These are phyloP conservation scores for Eciton burchellii DNA, from an alignment of 1,140 invertebrate species.

Conservation along the genomic window DNA sequence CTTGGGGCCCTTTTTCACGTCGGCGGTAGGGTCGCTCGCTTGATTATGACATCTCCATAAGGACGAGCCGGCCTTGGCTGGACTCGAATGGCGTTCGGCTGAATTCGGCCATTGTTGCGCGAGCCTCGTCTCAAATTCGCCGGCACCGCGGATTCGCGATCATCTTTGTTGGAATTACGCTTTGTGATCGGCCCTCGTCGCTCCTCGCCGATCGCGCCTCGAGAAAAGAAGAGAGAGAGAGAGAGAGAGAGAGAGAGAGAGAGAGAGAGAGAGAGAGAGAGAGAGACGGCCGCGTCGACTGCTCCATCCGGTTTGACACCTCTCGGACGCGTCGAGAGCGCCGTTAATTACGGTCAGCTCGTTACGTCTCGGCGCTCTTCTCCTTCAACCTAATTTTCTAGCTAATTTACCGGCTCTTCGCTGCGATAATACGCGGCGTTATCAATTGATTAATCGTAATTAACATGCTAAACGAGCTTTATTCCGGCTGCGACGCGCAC, in stretches of 20 bases:
- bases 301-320: slow-evolving; percentile 36
- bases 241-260: slow-evolving; percentile 5
- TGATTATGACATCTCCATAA: slow-evolving; percentile 84
- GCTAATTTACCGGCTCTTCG: slow-evolving; percentile 50
- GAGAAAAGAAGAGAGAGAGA: background rate
- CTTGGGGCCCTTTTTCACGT: slow-evolving; percentile 72
- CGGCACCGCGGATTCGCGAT: slow-evolving; percentile 41
- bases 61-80: slow-evolving; percentile 67
- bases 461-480: slow-evolving; percentile 15
- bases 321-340: slow-evolving; percentile 22
- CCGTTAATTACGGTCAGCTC: slow-evolving; percentile 62
- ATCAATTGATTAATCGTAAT: slow-evolving; percentile 52
- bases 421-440: slow-evolving; percentile 10
- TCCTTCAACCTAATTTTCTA: slow-evolving; percentile 62
- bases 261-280: slow-evolving; percentile 3
- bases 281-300: slow-evolving; percentile 5
- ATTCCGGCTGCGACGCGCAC: background rate
- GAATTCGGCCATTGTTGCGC: slow-evolving; percentile 70
- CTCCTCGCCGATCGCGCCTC: too few relatives aligned
- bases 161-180: slow-evolving; percentile 59
- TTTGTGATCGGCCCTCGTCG: slow-evolving; percentile 36
- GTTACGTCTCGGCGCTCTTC: slow-evolving; percentile 28
- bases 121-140: slow-evolving; percentile 38
- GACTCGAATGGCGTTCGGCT: slow-evolving; percentile 61
- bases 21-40: slow-evolving; percentile 73